Base-by-base conservation (phyloP, 2,113 vertebrate species). In the Pedetes capensis region DNA sequence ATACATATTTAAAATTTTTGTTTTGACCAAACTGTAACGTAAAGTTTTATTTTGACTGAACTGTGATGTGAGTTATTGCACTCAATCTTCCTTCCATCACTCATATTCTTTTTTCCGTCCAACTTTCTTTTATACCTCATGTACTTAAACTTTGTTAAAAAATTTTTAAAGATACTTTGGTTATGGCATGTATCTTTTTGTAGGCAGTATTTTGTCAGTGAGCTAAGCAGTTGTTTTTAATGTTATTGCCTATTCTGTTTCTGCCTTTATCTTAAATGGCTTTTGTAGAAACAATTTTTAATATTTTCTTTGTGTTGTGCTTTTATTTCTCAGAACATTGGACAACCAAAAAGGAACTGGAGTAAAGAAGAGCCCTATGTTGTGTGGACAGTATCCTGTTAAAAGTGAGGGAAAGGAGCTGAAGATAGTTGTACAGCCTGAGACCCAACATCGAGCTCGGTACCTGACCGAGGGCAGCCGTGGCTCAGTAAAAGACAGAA, bases 401-500 rank as follows among this genome's bases (percentile, higher is more conserved):
- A 99, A 99, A 98, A 98, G 98, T 79, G 99, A 99, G 81, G 99
- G 99, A 95, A 99, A 99, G 96, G 99, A 99, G 93, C 98, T 99
- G 97, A 99, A 99, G 98, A 99, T 99, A 95, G 97, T 99, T 81
- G 98, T 99, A 34, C 99, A 99, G 98, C 99, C 99, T 0, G 99
- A 99, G 98, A 99, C 99, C 51, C 99, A 99, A 95, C 99, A 99
- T 97, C 90, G 99, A 97, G 99, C 99, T 80, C 99, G 99, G 17
- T 99, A 99, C 79, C 98, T 99, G 96, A 99, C 99, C 0, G 99
- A 99, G 98, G 99, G 99, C 97, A 99, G 99, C 98, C 98, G 99
- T 49, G 99, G 99, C 68, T 99, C 99, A 0, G 99, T 99, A 86
- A 99, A 99, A 96, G 99, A 99, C 94, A 98, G 99, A 79, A 99